Percentiles rank a stretch among this genome's conserved stretches.
These are phyloP conservation scores for Meriones psammophilus DNA, from an alignment of 2,797 vertebrate species.

Conservation along the genomic window DNA sequence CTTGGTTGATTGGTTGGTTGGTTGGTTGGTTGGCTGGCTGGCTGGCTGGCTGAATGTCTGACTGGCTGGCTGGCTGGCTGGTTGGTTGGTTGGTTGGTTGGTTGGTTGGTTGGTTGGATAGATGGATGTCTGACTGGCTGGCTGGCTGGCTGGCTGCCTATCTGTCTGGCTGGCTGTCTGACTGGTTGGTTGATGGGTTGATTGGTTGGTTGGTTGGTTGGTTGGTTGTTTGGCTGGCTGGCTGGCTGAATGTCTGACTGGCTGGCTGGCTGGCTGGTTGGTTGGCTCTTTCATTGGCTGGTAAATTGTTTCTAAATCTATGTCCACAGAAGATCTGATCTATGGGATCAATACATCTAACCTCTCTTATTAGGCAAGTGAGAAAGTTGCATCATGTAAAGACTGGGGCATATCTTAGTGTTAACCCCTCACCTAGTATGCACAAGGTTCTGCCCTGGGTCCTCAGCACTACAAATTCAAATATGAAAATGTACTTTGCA, in stretches of 20 bases:
- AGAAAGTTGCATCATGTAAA: conserved; percentile 14
- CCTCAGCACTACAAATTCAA: background rate
- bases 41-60: background rate
- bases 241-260: background rate
- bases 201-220: background rate
- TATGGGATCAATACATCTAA: background rate
- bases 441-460: background rate
- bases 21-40: rapidly evolving
- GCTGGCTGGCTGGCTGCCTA: no score
- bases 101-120: no score
- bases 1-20: background rate
- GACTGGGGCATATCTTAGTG: background rate
- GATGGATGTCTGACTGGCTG: no score
- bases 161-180: background rate
- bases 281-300: background rate
- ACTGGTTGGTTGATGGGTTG: background rate
- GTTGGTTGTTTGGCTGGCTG: rapidly evolving
- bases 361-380: background rate
- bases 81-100: background rate
- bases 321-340: background rate
- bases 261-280: background rate
- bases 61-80: background rate
- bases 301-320: background rate
- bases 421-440: no score
- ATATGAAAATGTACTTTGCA: background rate